phyloP scores from a whole-genome alignment of 2,113 vertebrate species.

The Kobus ellipsiprymnus region DNA sequence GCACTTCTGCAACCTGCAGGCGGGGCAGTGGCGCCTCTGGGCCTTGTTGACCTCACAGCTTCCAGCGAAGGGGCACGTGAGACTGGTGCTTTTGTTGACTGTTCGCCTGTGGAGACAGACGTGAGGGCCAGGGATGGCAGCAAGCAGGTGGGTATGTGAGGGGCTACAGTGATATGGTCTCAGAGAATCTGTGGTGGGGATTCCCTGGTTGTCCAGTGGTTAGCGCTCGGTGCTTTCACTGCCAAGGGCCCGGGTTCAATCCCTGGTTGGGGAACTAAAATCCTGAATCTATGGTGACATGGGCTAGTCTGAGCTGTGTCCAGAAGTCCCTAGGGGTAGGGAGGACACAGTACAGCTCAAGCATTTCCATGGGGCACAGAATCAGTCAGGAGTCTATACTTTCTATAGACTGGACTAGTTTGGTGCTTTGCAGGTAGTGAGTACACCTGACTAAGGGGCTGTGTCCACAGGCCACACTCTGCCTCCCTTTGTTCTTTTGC shows the following conservation, averaged over 20 bases:
- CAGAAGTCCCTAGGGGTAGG: neutral
- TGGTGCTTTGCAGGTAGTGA: neutral
- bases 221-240: neutral
- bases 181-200: neutral
- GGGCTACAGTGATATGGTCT: neutral
- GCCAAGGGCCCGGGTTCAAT: neutral
- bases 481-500: neutral
- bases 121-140: neutral
- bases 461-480: neutral
- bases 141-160: neutral
- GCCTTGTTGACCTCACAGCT: conserved; percentile 73
- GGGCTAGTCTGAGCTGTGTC: neutral
- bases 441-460: neutral
- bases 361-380: neutral
- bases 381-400: neutral
- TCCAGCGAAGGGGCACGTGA: conserved; percentile 68
- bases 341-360: neutral
- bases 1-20: conserved; percentile 78
- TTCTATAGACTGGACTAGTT: neutral
- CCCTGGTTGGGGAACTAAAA: neutral
- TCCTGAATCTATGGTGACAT: neutral
- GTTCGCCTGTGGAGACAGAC: conserved; percentile 63
- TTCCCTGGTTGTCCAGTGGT: neutral
- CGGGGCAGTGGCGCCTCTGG: conserved; percentile 80
- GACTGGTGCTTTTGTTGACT: conserved; percentile 54